Base-by-base conservation (phyloP, 2,797 vertebrate species). In the Enoplosus armatus region DNA sequence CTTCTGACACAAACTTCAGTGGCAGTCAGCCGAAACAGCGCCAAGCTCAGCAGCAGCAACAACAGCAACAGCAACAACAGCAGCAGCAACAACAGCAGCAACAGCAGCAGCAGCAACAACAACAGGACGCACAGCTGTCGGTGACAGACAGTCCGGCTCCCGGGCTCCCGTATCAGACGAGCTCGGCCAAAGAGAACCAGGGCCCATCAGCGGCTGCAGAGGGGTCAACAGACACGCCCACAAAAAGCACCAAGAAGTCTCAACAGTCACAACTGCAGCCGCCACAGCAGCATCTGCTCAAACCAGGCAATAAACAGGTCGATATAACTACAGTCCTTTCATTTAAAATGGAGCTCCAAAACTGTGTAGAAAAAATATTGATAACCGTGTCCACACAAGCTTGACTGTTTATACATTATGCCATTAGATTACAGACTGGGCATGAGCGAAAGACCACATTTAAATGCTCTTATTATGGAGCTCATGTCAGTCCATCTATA, bases 301-400 rank as follows among this genome's bases (percentile, higher is more conserved):
- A 98, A 89, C 96, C 97, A 27, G 95, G 93, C 80, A 96, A 95
- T 89, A 99, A 98, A 88, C 97, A 97, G 97, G 98, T 97, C 51
- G 83, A 24, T 45, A 3, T 16, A 4, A 31, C 8, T 33, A 51
- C 12, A 39, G 7, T 26, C 24, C 16, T 27, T 29, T 15, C 1
- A 45, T 43, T 60, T 62, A 27, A 41, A 27, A 35, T 12, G 6
- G 20, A 15, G 6, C 2, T 43, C 11, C 10, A 16, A 54, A 59
- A n/a, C 51, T 22, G 22, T 11, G 11, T 10, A 54, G 37, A 35
- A 29, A 9, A 31, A 68, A 70, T 27, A 16, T 43, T 2, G 20
- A 10, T 35, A 51, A 27, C 39, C 29, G 3, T 50, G 5, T 5
- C 8, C 15, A 60, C 22, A 70, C 11, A 22, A 10, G 20, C 45